Conservation (phyloP, 2,797 vertebrate genomes). For the Malurus leucopterus region DNA sequence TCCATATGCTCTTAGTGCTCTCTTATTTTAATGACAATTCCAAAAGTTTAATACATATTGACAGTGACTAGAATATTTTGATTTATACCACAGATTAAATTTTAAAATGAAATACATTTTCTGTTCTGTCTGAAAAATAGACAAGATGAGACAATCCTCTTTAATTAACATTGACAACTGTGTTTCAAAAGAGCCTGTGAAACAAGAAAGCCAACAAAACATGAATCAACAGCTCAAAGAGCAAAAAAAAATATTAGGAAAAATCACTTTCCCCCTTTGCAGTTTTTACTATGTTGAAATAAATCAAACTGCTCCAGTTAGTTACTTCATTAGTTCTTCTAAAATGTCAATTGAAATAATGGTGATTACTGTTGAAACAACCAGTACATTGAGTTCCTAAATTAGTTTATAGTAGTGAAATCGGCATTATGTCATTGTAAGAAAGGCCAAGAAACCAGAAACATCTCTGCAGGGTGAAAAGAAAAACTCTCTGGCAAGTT, state of each 20-base stretch:
- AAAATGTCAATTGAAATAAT: background rate
- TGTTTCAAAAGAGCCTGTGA: conserved; percentile 5
- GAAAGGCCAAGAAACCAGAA: background rate
- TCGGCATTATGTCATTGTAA: background rate
- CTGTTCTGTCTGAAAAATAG: conserved; percentile 15
- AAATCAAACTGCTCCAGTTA: background rate
- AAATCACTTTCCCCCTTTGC: background rate
- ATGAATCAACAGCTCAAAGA: background rate
- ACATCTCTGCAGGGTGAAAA: background rate
- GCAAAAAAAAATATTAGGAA: background rate
- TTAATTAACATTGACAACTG: conserved; percentile 19
- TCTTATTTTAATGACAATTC: background rate
- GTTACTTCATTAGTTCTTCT: background rate
- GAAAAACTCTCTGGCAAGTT: background rate
- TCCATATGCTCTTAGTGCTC: background rate
- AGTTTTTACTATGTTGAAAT: background rate
- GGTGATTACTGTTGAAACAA: background rate
- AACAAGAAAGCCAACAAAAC: background rate
- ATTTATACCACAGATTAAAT: background rate
- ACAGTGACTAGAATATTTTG: background rate
- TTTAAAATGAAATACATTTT: background rate
- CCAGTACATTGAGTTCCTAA: background rate
- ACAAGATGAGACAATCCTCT: background rate
- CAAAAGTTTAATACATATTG: background rate
- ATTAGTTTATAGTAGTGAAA: background rate